Base-by-base conservation (phyloP, 2,797 vertebrate species). In the Phrynocephalus guinanensis region DNA sequence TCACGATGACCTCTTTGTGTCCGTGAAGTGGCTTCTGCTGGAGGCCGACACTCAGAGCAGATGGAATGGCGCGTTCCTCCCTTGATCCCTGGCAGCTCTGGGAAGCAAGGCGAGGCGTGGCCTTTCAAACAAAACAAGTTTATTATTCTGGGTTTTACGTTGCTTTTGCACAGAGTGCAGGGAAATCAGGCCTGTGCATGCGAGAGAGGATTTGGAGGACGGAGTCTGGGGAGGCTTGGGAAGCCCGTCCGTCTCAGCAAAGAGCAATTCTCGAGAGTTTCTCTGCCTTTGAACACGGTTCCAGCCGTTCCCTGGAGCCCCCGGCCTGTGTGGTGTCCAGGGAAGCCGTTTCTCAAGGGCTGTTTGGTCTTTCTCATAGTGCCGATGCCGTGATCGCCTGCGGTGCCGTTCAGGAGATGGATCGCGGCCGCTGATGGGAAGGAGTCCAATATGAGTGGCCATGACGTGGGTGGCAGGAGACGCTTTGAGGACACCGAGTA, bases 401-500 rank as follows among this genome's bases (percentile, higher is more conserved):
- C 15, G 87, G 86, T 87, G 56, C 68, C 1, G 68, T 93, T 94
- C 92, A 93, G 94, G 94, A 95, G 92, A 95, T 89, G 93, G 90
- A 90, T 92, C 76, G 66, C 96, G 73, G 96, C 95, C 96, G 97
- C 98, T 98, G 94, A 99, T 99, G 98, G 98, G 97, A 98, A 96
- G 96, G 94, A 96, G 96, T 97, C 97, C 98, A 98, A 98, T 98
- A 99, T 99, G 98, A 99, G 97, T 97, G 96, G 97, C 96, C 98
- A 98, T 97, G 98, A 99, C 98, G 97, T 97, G 95, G 98, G 98
- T 97, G 98, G 98, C 96, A 98, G 98, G 96, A 98, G 98, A 96
- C 98, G 98, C 97, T 98, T 97, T 86, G 98, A 99, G 96, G 98
- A 99, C 95, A 98, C 98, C 0, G 99, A 99, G 91, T 98, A 97